Base-by-base conservation (phyloP, 2,888 invertebrate species). In the Sinelater perroti region DNA sequence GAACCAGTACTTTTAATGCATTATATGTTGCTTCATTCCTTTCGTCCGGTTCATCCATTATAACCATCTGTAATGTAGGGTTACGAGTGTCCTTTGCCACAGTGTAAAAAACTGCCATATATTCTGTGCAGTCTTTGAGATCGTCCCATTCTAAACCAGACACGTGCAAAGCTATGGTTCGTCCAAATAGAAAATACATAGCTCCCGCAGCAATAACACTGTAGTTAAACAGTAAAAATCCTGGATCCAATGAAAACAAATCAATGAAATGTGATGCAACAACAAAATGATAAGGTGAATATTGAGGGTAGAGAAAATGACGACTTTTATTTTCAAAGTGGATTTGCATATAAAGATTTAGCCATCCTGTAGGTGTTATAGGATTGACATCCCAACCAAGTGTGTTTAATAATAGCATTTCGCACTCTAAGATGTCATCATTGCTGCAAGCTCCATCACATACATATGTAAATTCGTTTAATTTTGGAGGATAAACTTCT, bases 401-500 rank as follows among this genome's bases (percentile, higher is more conserved):
- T 52, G 73, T 72, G 59, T 75, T 78, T 51, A 78, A 61, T 42
- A 78, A 70, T n/a, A 76, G 65, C 13, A 77, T 61, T 66, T 78
- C 78, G 55, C 76, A 78, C 7, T 74, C 64, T 16, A 79, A 61
- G 50, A 78, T 78, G 45, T 78, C 78, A 13, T 71, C 85, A 49
- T 91, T 89, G 38, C 90, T 90, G 78, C 97, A 99, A 0, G 97
- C 97, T 53, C 96, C 95, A 81, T 98, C 98, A 1, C 98, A 98
- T 8, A 98, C 97, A 79, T 94, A 96, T 0, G 97, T 94, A 80
- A 98, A 97, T 75, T 97, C 96, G 5, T 86, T 82, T 50, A 98
- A 84, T 80, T 96, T 96, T 0, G 98, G 98, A 38, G 99, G 98
- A 80, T 98, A 99, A 40, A 99, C 96, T 82, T 99, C 99, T 84